Percentiles rank a stretch among this genome's conserved stretches.
These are phyloP conservation scores for Echeneis naucrates DNA, from an alignment of 2,797 vertebrate genomes.

Conservation along the genomic window DNA sequence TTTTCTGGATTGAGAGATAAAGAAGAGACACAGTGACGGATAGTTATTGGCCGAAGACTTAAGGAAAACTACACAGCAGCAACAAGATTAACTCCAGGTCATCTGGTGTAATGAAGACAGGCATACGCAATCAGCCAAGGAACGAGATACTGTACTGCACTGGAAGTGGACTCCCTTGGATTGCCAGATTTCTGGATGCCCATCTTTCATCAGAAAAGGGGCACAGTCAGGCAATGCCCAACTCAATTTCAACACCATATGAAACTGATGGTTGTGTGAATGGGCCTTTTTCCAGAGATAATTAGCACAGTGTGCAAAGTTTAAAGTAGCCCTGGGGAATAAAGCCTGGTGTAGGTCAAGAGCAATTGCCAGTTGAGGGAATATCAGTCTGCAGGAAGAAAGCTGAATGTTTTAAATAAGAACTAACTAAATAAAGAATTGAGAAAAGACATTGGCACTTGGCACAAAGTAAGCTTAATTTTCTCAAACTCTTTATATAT, in stretches of 20 bases:
- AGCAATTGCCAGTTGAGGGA: constrained; percentile 61
- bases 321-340: constrained; percentile 72
- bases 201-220: constrained; percentile 79
- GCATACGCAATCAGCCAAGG: constrained; percentile 51
- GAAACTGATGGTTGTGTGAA: constrained; percentile 82
- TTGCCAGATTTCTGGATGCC: constrained; percentile 61
- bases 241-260: constrained; percentile 68
- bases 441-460: constrained; percentile 29
- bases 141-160: constrained; percentile 69
- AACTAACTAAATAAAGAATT: constrained; percentile 30
- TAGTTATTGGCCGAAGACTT: constrained; percentile 70
- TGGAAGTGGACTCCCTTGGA: constrained; percentile 65
- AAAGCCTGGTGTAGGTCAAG: constrained; percentile 68
- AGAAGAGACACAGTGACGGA: constrained; percentile 38
- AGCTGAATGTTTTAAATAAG: constrained; percentile 46
- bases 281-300: constrained; percentile 82
- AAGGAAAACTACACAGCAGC: constrained; percentile 70
- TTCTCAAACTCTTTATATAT: constrained; percentile 7
- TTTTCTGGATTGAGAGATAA: constrained; percentile 66
- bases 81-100: constrained; percentile 70
- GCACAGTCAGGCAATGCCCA: constrained; percentile 69
- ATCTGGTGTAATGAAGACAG: constrained; percentile 78
- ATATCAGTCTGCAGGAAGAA: constrained; percentile 50
- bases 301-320: constrained; percentile 83
- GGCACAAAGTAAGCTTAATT: constrained; percentile 8